Percentiles rank a stretch among this genome's conserved stretches.
phyloP scores from a whole-genome alignment of 2,888 invertebrate species.

The Choreutis nemorana region DNA sequence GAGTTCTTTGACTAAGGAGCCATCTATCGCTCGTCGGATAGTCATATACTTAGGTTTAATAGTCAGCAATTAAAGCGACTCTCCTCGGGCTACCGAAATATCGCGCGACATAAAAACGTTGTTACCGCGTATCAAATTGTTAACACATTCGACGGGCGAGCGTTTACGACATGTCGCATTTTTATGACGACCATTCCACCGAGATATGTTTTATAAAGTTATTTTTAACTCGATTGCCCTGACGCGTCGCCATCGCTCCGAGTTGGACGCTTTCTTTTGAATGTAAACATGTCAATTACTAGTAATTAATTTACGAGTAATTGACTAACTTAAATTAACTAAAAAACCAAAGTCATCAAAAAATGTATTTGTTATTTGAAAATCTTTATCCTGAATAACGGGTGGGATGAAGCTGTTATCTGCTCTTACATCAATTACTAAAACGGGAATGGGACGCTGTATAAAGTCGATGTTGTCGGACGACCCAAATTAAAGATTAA shows the following conservation, averaged over 20 bases:
- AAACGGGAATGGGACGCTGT: constrained; percentile 32
- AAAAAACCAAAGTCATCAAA: no score
- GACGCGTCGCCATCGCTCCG: no score
- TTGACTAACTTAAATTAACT: no score
- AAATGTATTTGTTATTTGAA: no score
- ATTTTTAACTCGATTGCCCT: no score
- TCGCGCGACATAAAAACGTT: constrained; percentile 54
- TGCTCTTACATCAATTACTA: constrained; percentile 30
- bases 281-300: no score
- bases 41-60: constrained; percentile 52
- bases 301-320: no score
- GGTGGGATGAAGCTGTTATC: no score
- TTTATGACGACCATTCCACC: constrained; percentile 39
- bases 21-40: constrained; percentile 48
- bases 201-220: no score
- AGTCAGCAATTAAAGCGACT: constrained; percentile 53
- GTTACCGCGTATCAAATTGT: constrained; percentile 55
- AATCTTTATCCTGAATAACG: constrained; percentile 7
- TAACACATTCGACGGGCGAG: constrained; percentile 41
- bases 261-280: no score
- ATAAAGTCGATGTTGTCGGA: constrained; percentile 32
- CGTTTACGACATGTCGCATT: constrained; percentile 45
- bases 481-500: constrained; percentile 54
- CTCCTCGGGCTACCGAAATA: constrained; percentile 48
- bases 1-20: no score